phyloP scores from a whole-genome alignment of 2,113 vertebrate genomes.

The Anhinga rufa region DNA sequence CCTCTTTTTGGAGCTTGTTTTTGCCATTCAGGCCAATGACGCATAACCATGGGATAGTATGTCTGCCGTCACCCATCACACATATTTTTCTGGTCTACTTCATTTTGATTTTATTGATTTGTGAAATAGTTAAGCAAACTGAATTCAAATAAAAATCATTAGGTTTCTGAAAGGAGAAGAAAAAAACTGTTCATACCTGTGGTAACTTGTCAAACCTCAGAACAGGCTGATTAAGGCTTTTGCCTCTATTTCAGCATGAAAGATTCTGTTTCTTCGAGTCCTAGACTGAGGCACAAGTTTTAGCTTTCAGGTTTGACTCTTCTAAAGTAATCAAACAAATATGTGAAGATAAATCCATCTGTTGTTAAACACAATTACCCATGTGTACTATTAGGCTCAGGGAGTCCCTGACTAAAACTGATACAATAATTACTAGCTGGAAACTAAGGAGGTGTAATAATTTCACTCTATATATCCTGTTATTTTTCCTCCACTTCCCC shows the following conservation, averaged over 20 bases:
- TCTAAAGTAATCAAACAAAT: background rate
- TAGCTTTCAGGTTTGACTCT: background rate
- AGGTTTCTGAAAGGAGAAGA: background rate
- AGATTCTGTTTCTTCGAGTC: background rate
- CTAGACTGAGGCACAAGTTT: background rate
- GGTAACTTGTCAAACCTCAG: background rate
- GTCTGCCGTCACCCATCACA: background rate
- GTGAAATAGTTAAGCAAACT: background rate
- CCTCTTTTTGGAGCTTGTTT: background rate
- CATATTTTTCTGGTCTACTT: background rate
- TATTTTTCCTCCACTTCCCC: background rate
- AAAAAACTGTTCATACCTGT: background rate
- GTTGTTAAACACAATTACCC: background rate
- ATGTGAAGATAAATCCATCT: background rate
- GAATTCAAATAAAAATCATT: background rate
- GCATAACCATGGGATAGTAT: too few species aligned
- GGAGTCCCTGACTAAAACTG: background rate
- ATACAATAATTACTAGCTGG: background rate
- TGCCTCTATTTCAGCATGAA: background rate
- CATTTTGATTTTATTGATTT: background rate
- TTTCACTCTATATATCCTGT: background rate
- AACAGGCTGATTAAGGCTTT: background rate
- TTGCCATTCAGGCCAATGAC: background rate
- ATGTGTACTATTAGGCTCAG: background rate
- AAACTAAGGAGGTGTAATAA: background rate